These are phyloP conservation scores for Clarias macrocephalus DNA, from an alignment of 2,113 vertebrate species.

Conservation along the genomic window DNA sequence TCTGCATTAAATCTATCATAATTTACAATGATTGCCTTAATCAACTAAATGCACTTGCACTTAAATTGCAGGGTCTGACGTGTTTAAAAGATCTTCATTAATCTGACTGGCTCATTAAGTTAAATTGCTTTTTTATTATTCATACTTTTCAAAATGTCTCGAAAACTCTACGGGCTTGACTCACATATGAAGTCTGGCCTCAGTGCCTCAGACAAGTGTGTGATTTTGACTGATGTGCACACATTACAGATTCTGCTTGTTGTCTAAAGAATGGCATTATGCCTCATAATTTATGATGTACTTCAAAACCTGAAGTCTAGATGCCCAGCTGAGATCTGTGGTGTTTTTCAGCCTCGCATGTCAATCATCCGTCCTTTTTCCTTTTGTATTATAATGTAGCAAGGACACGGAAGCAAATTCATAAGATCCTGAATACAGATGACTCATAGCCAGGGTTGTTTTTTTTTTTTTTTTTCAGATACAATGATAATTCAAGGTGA, in stretches of 20 bases:
- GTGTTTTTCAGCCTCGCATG: slow-evolving; percentile 20
- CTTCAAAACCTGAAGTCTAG: neutral
- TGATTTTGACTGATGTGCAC: slow-evolving; percentile 8
- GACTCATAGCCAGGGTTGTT: slow-evolving; percentile 9
- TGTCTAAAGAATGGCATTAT: slow-evolving; percentile 3
- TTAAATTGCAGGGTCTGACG: neutral
- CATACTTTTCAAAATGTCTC: neutral
- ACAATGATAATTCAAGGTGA: neutral
- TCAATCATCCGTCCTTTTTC: neutral
- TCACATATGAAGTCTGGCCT: neutral
- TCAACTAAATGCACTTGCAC: neutral
- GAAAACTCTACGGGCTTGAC: neutral
- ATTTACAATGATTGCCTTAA: neutral
- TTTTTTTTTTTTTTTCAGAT: neutral
- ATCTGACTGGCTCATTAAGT: neutral
- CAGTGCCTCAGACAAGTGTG: neutral
- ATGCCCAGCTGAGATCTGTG: neutral
- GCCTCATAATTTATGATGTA: neutral
- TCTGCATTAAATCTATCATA: neutral
- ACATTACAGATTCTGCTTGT: neutral
- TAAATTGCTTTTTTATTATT: neutral
- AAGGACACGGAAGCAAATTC: slow-evolving; percentile 5
- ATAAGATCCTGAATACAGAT: slow-evolving; percentile 30
- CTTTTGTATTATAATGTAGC: neutral
- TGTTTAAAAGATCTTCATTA: neutral